phyloP scores from a whole-genome alignment of 1,140 invertebrate genomes.

The Halotydeus destructor region DNA sequence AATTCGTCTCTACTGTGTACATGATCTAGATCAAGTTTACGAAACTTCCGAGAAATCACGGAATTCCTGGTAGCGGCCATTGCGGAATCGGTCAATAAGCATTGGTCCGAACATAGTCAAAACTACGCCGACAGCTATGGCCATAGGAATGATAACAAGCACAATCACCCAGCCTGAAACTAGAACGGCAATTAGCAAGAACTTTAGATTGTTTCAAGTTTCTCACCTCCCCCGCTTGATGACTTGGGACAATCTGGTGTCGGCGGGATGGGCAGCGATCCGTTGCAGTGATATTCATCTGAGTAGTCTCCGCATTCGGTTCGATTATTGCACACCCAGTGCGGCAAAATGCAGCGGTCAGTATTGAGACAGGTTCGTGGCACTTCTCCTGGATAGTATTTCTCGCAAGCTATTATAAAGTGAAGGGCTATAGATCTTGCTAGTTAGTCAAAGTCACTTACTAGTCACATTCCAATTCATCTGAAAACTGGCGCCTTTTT shows the following conservation, averaged over 20 bases:
- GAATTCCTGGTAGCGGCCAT: background rate
- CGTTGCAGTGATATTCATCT: background rate
- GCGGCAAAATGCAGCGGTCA: background rate
- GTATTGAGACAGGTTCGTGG: background rate
- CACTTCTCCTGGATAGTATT: background rate
- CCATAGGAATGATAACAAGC: background rate
- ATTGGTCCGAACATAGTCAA: no score
- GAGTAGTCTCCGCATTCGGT: background rate
- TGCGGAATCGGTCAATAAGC: background rate
- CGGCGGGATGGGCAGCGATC: background rate
- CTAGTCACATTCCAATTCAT: no score
- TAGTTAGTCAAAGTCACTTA: no score
- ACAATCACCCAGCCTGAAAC: background rate
- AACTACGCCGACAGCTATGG: background rate
- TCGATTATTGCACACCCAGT: background rate
- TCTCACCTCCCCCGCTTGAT: no score
- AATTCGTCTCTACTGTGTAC: no score
- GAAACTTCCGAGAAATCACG: background rate
- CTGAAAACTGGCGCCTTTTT: no score
- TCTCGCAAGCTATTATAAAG: no score
- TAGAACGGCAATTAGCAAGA: background rate
- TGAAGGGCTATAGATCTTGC: no score
- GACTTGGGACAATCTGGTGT: no score
- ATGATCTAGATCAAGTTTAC: no score
- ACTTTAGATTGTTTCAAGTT: background rate